These are phyloP conservation scores for Calameuta filiformis DNA, from an alignment of 2,888 invertebrate genomes.

Conservation along the genomic window DNA sequence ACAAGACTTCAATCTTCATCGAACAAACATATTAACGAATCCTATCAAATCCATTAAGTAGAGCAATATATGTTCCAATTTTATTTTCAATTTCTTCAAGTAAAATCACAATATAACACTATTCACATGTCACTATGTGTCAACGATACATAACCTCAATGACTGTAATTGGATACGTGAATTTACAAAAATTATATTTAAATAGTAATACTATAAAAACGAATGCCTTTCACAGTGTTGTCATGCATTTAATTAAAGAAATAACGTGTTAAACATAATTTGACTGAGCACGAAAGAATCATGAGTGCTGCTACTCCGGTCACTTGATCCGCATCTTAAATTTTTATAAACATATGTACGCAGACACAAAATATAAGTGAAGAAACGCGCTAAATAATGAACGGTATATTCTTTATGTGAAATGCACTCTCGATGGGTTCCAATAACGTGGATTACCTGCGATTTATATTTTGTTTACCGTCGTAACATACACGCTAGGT, in stretches of 20 bases:
- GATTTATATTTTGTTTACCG: constrained; percentile 55
- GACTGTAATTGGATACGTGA: background rate
- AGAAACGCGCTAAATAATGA: background rate
- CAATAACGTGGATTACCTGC: constrained; percentile 57
- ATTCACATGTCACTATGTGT: background rate
- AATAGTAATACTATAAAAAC: background rate
- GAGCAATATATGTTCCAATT: background rate
- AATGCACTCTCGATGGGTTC: constrained; percentile 30
- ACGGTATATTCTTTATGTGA: constrained; percentile 1
- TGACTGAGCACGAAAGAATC: background rate
- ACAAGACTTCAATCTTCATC: background rate
- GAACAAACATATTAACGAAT: background rate
- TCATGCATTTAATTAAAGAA: background rate
- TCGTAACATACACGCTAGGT: constrained; percentile 49
- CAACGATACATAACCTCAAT: background rate
- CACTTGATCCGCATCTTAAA: background rate
- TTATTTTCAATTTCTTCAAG: background rate
- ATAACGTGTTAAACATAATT: background rate
- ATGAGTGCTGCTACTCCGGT: constrained; percentile 12
- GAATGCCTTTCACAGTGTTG: background rate
- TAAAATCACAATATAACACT: background rate
- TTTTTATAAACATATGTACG: background rate
- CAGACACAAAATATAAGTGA: constrained; percentile 7
- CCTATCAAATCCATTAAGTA: background rate
- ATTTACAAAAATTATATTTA: background rate